phyloP scores from a whole-genome alignment of 1,140 invertebrate species.

The Solen grandis region DNA sequence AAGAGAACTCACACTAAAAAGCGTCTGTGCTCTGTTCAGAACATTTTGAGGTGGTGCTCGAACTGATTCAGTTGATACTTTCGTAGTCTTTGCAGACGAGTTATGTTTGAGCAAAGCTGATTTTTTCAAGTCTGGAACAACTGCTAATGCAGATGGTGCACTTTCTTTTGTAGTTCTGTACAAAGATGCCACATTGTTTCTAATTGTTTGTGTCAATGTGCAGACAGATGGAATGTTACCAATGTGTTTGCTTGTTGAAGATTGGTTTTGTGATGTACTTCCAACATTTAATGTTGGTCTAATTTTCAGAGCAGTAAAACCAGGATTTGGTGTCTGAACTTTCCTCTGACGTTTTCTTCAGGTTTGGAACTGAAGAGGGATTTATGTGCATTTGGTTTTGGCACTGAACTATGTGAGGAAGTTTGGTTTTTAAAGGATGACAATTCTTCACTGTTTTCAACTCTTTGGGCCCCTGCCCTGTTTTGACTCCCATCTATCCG shows the following conservation, averaged over 20 bases:
- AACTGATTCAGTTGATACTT: background rate
- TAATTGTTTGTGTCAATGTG: background rate
- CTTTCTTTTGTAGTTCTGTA: background rate
- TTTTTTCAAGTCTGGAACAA: background rate
- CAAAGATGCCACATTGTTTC: background rate
- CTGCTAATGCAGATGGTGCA: background rate
- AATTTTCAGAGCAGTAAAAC: too few relatives aligned
- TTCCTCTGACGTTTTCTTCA: too few relatives aligned
- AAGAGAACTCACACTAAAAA: conserved; percentile 37
- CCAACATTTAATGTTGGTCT: too few relatives aligned
- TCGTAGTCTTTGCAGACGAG: background rate
- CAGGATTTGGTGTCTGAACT: too few relatives aligned
- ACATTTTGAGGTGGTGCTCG: background rate
- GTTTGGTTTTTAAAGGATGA: background rate
- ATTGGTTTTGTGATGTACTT: too few relatives aligned
- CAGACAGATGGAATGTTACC: too few relatives aligned
- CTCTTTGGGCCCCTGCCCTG: background rate
- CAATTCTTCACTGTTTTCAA: background rate
- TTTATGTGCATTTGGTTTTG: background rate
- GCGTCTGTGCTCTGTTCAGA: conserved; percentile 24
- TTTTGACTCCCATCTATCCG: conserved; percentile 2
- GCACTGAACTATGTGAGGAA: background rate
- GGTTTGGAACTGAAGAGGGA: background rate
- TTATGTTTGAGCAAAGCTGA: background rate
- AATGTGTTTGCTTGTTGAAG: too few relatives aligned